A percentile compares a stretch with the other conserved stretches of the same genome.
Conservation (phyloP, 2,113 vertebrate genomes). For the Tetraodon nigroviridis region DNA sequence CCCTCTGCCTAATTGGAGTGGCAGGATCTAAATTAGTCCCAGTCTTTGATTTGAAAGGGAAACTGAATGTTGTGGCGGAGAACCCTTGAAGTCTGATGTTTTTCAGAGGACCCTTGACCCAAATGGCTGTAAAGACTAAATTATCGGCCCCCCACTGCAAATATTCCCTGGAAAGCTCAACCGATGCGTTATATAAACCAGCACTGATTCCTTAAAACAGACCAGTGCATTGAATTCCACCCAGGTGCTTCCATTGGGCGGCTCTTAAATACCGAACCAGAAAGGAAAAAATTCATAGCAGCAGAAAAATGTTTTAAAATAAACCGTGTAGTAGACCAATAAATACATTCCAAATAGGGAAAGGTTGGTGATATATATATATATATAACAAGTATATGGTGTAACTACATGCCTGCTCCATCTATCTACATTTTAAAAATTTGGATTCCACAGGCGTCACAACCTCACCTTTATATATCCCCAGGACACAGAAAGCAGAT, state of each 20-base stretch:
- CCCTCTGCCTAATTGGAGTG: conserved; percentile 34
- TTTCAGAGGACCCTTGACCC: conserved; percentile 1
- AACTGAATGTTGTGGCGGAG: conserved; percentile 32
- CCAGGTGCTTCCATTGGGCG: conserved; percentile 8
- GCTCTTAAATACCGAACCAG: conserved; percentile 37
- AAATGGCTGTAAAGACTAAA: too few species aligned
- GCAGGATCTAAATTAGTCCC: conserved; percentile 36
- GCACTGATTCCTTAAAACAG: conserved; percentile 36
- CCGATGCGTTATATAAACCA: conserved; percentile 19
- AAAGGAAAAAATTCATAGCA: neutral
- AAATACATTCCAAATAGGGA: neutral
- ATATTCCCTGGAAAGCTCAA: conserved; percentile 4
- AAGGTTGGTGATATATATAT: neutral
- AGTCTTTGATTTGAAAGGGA: conserved; percentile 33
- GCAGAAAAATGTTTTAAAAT: neutral
- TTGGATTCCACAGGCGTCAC: neutral
- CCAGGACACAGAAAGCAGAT: conserved; percentile 95
- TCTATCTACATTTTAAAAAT: neutral
- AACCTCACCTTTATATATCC: conserved; percentile 97
- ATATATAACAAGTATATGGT: neutral
- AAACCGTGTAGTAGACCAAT: too few species aligned
- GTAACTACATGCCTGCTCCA: neutral
- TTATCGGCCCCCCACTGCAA: too few species aligned
- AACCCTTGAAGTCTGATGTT: conserved; percentile 34
- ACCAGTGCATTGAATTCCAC: conserved; percentile 27